These are phyloP conservation scores for Cephalopachus bancanus DNA, from an alignment of 2,797 vertebrate genomes.

Conservation along the genomic window DNA sequence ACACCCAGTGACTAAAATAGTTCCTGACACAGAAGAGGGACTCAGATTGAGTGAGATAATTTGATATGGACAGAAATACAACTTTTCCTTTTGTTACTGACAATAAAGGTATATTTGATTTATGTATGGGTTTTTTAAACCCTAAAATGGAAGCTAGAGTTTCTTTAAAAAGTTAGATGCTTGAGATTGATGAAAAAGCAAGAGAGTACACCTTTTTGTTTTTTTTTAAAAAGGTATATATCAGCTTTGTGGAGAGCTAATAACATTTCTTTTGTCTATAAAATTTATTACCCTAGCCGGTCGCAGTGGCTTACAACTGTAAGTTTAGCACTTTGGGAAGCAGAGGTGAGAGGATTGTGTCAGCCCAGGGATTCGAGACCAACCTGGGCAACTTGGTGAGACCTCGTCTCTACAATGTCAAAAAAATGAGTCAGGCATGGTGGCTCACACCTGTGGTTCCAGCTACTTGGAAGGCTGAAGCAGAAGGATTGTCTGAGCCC, in stretches of 20 bases:
- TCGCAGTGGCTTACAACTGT: no score
- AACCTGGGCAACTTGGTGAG: no score
- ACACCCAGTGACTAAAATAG: not conserved
- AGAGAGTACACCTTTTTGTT: not conserved
- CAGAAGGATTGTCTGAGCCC: no score
- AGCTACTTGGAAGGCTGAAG: no score
- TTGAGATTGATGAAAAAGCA: conserved; percentile 46
- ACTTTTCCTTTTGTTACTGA: conserved; percentile 25
- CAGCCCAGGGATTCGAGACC: no score
- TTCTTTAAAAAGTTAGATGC: conserved; percentile 1
- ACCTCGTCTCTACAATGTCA: no score
- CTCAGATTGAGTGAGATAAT: not conserved
- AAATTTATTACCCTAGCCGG: conserved; percentile 11
- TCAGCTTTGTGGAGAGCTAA: conserved; percentile 40
- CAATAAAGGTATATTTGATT: not conserved
- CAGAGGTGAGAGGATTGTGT: no score
- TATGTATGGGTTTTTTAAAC: conserved; percentile 15
- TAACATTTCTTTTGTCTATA: conserved; percentile 2
- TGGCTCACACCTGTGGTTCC: no score
- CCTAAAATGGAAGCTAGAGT: not conserved
- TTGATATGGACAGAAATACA: conserved; percentile 5
- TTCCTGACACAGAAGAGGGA: not conserved
- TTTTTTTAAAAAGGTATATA: not conserved
- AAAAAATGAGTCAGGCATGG: no score
- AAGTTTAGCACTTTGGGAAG: no score